These are phyloP conservation scores for Gastracanthus pulcherrimus DNA, from an alignment of 2,888 invertebrate species.

Conservation along the genomic window DNA sequence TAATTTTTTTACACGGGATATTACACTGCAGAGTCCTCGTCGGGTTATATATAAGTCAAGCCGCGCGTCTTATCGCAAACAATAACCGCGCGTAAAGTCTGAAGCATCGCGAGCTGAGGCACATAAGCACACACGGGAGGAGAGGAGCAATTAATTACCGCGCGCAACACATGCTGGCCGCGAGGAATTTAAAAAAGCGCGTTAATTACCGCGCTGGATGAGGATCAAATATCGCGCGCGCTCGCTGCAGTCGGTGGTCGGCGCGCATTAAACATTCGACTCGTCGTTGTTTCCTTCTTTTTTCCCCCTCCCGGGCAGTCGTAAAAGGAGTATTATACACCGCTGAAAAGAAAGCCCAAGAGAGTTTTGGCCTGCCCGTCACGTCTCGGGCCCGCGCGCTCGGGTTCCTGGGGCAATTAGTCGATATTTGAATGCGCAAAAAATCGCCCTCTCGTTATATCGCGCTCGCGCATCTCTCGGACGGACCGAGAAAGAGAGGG, in stretches of 20 bases:
- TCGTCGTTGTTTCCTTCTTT: neutral
- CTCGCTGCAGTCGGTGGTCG: neutral
- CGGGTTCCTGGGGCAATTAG: conserved; percentile 73
- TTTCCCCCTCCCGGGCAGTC: neutral
- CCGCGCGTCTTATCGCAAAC: conserved; percentile 15
- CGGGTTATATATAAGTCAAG: too few relatives aligned
- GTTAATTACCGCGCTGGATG: conserved; percentile 47
- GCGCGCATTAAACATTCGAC: conserved; percentile 35
- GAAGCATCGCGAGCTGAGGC: neutral
- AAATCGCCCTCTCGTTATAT: conserved; percentile 72
- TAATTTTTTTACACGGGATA: too few relatives aligned
- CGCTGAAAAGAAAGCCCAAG: conserved; percentile 39
- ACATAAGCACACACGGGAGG: neutral
- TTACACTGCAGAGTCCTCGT: too few relatives aligned
- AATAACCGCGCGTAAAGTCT: neutral
- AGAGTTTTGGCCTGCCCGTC: conserved; percentile 43
- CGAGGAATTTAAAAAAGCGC: conserved; percentile 55
- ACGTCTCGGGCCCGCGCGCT: conserved; percentile 55
- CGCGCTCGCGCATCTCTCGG: conserved; percentile 42
- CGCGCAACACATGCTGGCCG: conserved; percentile 8
- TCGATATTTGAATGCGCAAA: conserved; percentile 78
- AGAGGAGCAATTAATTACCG: conserved; percentile 40
- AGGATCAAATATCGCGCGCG: conserved; percentile 45
- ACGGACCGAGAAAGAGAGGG: neutral
- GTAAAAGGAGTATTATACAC: conserved; percentile 33